A percentile compares a stretch with the other conserved stretches of the same genome.
Conservation (phyloP, 64 coral and sea anemone species). For the Pocillopora verrucosa region DNA sequence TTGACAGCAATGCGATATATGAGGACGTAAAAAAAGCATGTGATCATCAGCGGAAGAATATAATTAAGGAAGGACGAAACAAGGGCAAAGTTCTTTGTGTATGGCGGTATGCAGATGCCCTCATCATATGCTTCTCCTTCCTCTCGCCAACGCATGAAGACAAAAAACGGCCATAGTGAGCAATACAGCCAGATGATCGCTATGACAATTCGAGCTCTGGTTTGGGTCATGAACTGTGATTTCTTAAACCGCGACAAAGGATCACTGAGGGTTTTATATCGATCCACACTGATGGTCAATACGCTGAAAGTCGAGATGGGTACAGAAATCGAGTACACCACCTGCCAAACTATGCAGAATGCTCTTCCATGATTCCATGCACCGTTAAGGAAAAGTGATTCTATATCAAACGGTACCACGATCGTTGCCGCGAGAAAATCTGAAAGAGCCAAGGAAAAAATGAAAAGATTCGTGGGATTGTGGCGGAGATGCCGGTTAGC, state of each 20-base stretch:
- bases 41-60: not conserved
- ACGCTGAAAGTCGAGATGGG: conserved; percentile 85
- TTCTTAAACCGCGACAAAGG: conserved; percentile 59
- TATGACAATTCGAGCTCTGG: conserved; percentile 30
- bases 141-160: no score
- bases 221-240: conserved; percentile 56
- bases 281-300: conserved; percentile 77
- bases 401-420: conserved; percentile 68
- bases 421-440: conserved; percentile 55
- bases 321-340: conserved; percentile 68
- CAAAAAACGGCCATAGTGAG: conserved; percentile 59
- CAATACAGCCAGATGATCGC: conserved; percentile 71
- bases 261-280: conserved; percentile 67
- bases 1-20: conserved; percentile 1
- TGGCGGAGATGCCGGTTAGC: conserved; percentile 24
- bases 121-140: no score
- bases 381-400: conserved; percentile 31
- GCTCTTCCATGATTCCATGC: conserved; percentile 63
- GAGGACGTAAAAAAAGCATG: conserved; percentile 18
- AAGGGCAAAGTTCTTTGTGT: no score
- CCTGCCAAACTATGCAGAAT: conserved; percentile 54
- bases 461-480: conserved; percentile 42
- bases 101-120: no score
- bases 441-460: conserved; percentile 59
- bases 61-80: not conserved